Evolutionary conservation across 2,113 vertebrate species (phyloP), one percentile per base, ranked within the genome.

Genomic region (Silurus asotus): DNA sequence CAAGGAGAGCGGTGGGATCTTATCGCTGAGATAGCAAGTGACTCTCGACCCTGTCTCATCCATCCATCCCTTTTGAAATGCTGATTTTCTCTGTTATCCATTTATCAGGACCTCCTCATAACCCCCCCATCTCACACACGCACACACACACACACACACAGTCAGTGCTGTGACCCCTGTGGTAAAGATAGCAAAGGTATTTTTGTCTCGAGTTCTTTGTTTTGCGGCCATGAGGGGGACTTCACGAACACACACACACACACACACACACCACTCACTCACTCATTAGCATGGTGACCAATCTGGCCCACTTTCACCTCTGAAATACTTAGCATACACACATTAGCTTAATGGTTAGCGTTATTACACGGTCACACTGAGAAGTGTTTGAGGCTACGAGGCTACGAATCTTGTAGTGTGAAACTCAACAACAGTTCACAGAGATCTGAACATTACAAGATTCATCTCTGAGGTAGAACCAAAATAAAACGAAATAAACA

Each of bases 161-260:
- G 37, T 78, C 86, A 81, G 56, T 81, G 82, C 65, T 70, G 37
- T 69, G 51, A 55, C 86, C 72, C 84, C 10, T 28, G 25, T 51
- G 81, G 58, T 67, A 28, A 51, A 83, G 81, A 83, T 87, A 77
- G 74, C 67, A 62, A 48, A 78, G 81, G 91, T 94, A 95, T 96
- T 96, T 37, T 70, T 95, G 95, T 96, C 94, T 95, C 94, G 91
- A 62, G 93, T 90, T 92, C 93, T 96, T 96, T 96, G 96, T 96
- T 96, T 93, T 95, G 95, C 94, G 93, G 94, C 94, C 94, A 94
- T 96, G 95, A 95, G 94, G 92, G 91, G 92, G 93, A 95, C 94
- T 94, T 93, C 85, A 92, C 92, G 93, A 93, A 93, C 94, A 49
- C 49, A 61, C 79, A 74, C 56, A 78, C 74, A 75, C 64, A 59